Conservation (phyloP, 2,797 vertebrate genomes). For the Meda fulgida region DNA sequence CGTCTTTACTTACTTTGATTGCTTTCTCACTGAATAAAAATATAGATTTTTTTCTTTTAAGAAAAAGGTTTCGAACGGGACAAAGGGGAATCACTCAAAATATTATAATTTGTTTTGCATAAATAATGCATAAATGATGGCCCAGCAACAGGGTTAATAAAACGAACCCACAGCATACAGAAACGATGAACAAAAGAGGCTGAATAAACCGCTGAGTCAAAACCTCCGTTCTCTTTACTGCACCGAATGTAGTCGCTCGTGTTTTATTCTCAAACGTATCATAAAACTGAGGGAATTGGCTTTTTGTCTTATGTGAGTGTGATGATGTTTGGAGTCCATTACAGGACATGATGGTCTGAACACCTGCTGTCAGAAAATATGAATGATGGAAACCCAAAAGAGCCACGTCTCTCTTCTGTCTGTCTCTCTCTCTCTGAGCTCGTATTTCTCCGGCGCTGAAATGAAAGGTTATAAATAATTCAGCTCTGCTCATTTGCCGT, state of each 20-base stretch:
- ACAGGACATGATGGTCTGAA: neutral
- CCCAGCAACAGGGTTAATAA: neutral
- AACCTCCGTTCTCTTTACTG: neutral
- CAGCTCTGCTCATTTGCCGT: neutral
- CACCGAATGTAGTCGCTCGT: neutral
- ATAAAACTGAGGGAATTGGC: neutral
- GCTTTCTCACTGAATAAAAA: neutral
- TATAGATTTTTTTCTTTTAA: too few species aligned
- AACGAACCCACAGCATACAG: neutral
- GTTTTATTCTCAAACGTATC: neutral
- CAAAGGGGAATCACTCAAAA: neutral
- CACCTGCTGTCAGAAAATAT: conserved; percentile 27
- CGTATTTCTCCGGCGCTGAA: neutral
- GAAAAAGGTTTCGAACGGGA: neutral
- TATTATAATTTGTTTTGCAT: neutral
- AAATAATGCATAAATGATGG: neutral
- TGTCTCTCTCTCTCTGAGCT: neutral
- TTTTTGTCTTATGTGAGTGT: neutral
- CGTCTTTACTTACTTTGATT: neutral
- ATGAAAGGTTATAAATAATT: conserved; percentile 31
- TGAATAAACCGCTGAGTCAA: neutral
- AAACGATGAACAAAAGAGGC: neutral
- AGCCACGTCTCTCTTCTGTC: neutral
- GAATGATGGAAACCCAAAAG: neutral
- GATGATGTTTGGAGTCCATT: conserved; percentile 19